Evolutionary conservation across 2,888 invertebrate species (phyloP).

Genomic region (Callyntrura guangdongensis): DNA sequence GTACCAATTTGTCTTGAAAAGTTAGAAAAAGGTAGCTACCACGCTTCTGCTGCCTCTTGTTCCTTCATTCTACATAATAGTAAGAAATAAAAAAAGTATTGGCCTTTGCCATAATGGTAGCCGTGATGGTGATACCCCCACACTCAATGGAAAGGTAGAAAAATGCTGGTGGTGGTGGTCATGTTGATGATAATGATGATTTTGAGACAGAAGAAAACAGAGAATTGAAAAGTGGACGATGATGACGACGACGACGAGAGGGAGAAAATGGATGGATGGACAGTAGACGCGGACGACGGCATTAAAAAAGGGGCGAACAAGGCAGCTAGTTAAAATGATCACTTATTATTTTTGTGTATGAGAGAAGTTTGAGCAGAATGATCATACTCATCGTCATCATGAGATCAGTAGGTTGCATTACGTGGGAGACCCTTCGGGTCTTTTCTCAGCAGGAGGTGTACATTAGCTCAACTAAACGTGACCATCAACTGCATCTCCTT

Average conservation of each 20-base stretch:
- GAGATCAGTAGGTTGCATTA: slow-evolving; percentile 77
- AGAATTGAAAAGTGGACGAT: slow-evolving; percentile 23
- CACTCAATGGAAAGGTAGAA: not conserved
- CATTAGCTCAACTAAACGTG: slow-evolving; percentile 66
- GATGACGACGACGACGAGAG: slow-evolving; percentile 10
- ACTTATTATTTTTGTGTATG: slow-evolving; percentile 62
- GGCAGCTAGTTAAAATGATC: slow-evolving; percentile 66
- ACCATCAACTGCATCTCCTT: slow-evolving; percentile 8
- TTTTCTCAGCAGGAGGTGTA: slow-evolving; percentile 83
- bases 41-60: slow-evolving; percentile 49
- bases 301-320: slow-evolving; percentile 35
- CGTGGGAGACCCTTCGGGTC: slow-evolving; percentile 81
- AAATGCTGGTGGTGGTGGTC: not conserved
- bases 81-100: not conserved
- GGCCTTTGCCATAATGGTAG: not conserved
- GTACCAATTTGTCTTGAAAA: slow-evolving; percentile 80
- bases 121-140: not conserved
- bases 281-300: slow-evolving; percentile 27
- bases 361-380: not conserved
- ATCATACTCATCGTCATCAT: slow-evolving; percentile 70
- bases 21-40: slow-evolving; percentile 68
- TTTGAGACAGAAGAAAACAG: not conserved
- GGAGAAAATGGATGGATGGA: slow-evolving; percentile 24
- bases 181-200: not conserved
- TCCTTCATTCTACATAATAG: not conserved